These are phyloP conservation scores for Smutsia gigantea DNA, from an alignment of 2,797 vertebrate genomes.

Conservation along the genomic window DNA sequence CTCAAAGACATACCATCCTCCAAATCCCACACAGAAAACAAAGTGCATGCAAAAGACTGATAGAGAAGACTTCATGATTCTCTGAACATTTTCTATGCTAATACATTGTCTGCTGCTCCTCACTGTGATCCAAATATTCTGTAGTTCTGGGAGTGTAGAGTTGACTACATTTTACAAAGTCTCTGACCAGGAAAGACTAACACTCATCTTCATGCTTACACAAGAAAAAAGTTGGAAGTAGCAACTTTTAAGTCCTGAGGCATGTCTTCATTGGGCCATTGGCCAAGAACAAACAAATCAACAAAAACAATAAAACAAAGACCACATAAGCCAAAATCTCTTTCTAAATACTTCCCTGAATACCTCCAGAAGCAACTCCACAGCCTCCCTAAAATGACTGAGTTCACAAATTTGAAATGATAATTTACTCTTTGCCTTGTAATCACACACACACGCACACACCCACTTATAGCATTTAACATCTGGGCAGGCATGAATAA, in stretches of 20 bases:
- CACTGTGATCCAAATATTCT: not conserved
- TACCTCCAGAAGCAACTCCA: not conserved
- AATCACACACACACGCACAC: not conserved
- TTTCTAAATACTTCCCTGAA: not conserved
- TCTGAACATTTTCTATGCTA: not conserved
- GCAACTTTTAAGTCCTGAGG: not conserved
- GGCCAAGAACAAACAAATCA: not conserved
- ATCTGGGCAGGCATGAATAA: not conserved
- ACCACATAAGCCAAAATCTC: not conserved
- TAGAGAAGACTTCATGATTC: not conserved
- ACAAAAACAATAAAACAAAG: not conserved
- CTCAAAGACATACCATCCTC: not conserved
- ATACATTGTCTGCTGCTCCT: not conserved
- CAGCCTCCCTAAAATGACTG: not conserved
- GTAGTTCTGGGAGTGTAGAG: not conserved
- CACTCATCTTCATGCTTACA: not conserved
- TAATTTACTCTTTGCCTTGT: conserved; percentile 22
- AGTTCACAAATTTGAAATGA: conserved; percentile 6
- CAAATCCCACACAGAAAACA: not conserved
- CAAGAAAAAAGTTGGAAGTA: not conserved
- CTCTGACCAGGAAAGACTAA: not conserved
- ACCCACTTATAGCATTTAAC: not conserved
- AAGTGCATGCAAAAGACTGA: not conserved
- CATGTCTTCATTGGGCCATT: not conserved
- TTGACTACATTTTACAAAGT: not conserved